Evolutionary conservation across 1,140 invertebrate genomes (phyloP), one percentile per base, ranked within the genome.

Genomic region (Phthorimaea operculella): DNA sequence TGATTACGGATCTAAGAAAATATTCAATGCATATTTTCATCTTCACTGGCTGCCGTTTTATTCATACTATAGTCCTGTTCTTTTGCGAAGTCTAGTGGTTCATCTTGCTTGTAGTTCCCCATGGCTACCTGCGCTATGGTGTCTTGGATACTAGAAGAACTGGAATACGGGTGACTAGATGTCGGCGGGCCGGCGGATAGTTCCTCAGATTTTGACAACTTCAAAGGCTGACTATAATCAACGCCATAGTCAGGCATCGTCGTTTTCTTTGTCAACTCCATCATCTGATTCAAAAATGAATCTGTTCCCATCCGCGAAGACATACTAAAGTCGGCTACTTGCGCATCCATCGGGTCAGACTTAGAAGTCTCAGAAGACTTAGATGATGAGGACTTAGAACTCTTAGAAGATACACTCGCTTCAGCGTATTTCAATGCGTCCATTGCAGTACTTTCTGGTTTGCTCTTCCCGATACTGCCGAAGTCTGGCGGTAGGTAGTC

Each of bases 401-500:
- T 55, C 57, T 85, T 85, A 0, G 76, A 70, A 15, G 65, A 74
- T 7, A 60, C 15, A 47, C 59, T 69, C 0, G 68, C 52, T 39
- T 85, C 79, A 8, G 68, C 50, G 39, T 74, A 65, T 55, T 80
- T 83, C 54, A 75, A 67, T 33, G 64, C 51, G 49, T 80, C 74
- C 33, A 72, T 44, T 6, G 72, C 44, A 33, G 15, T 49, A 52
- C 51, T 72, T 18, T 86, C 84, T 10, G 69, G 52, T 65, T 87
- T 87, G 9, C 71, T 67, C 71, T 87, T 87, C 17, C 74, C 73
- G 5, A 84, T 73, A 58, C 71, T 81, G 15, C 80, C 82, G 54
- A 86, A 83, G 64, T 87, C 85, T 9, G 85, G 83, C 11, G 85
- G 84, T 16, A 86, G 66, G 55, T 86, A 87, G 54, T 87, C 85